Evolutionary conservation across 1,140 invertebrate genomes (phyloP).

Genomic region (Melanaphis sacchari): DNA sequence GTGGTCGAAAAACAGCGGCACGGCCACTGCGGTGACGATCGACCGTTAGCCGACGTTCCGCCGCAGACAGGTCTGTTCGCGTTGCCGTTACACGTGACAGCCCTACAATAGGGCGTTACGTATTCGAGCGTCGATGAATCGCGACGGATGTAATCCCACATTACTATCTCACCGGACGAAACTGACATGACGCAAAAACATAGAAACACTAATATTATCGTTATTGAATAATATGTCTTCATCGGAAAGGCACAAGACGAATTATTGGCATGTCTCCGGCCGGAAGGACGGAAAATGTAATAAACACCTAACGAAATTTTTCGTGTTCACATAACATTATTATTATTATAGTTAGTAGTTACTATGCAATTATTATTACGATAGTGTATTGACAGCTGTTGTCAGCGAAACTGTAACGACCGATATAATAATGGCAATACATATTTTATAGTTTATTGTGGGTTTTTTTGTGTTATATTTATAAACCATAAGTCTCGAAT

Average conservation of each 20-base stretch:
- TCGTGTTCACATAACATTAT: too few species aligned
- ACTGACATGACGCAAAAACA: not conserved
- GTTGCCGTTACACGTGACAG: not conserved
- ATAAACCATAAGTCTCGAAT: too few species aligned
- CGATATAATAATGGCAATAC: too few species aligned
- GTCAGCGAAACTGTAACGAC: too few species aligned
- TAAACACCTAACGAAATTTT: too few species aligned
- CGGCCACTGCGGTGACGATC: not conserved
- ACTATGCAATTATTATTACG: too few species aligned
- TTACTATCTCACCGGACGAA: not conserved
- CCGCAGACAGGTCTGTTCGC: not conserved
- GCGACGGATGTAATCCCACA: not conserved
- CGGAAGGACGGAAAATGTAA: not conserved
- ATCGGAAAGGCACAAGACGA: not conserved
- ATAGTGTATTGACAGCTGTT: too few species aligned
- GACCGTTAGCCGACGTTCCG: too few species aligned
- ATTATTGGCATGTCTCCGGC: not conserved
- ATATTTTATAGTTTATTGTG: too few species aligned
- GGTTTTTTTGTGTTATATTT: too few species aligned
- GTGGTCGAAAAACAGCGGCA: too few species aligned
- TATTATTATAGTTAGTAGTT: too few species aligned
- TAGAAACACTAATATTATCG: not conserved
- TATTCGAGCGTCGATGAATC: not conserved
- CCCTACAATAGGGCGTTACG: not conserved
- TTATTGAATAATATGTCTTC: not conserved